Evolutionary conservation across 2,113 vertebrate species (phyloP).

Genomic region (Malaclemys terrapin): DNA sequence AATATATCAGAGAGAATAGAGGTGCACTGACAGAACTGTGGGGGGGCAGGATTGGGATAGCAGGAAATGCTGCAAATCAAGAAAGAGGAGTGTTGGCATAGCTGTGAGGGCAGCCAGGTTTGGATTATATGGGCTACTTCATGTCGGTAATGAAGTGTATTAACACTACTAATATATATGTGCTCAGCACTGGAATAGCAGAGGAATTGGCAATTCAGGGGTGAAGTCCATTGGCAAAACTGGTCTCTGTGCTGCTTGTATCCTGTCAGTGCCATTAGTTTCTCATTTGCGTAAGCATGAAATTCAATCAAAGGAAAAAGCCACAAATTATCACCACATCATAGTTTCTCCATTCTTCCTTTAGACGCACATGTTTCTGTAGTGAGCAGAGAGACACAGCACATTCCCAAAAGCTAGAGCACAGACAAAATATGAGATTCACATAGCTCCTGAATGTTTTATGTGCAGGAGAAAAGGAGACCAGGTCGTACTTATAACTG

Average conservation of each 20-base stretch:
- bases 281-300: slow-evolving; percentile 1
- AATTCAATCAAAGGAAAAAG: slow-evolving; percentile 7
- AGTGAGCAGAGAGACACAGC: neutral
- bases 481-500: slow-evolving; percentile 44
- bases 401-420: slow-evolving; percentile 45
- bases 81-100: neutral
- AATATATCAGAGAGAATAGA: neutral
- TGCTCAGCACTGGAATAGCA: slow-evolving; percentile 55
- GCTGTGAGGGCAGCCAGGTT: neutral
- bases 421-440: slow-evolving; percentile 38
- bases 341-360: slow-evolving; percentile 7
- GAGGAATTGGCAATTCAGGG: neutral
- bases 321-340: neutral
- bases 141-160: neutral
- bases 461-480: slow-evolving; percentile 35
- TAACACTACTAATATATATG: neutral
- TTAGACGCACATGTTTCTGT: neutral
- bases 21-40: neutral
- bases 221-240: neutral
- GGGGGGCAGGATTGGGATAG: rapidly evolving
- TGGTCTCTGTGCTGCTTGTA: slow-evolving; percentile 29
- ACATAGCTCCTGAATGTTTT: slow-evolving; percentile 38
- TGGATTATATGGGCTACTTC: neutral
- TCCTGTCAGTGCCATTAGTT: slow-evolving; percentile 57
- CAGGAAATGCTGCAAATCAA: neutral